These are phyloP conservation scores for Molossus molossus DNA, from an alignment of 2,797 vertebrate genomes.

Conservation along the genomic window DNA sequence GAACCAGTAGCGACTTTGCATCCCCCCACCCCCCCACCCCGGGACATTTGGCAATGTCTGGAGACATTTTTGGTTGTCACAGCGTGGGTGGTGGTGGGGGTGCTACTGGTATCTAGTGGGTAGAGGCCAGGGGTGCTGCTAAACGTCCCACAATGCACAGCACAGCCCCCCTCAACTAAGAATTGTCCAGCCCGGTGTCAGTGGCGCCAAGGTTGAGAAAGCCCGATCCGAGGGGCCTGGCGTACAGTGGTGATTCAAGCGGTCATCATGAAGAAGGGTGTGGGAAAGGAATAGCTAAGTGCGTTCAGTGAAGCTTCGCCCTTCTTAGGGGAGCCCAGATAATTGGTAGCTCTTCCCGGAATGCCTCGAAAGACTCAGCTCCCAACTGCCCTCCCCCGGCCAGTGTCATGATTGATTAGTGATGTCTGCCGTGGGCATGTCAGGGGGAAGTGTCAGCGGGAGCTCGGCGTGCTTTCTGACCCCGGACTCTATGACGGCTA, in stretches of 20 bases:
- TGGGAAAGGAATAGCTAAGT: not conserved
- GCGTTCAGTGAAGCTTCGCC: conserved; percentile 33
- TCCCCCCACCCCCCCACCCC: too few species aligned
- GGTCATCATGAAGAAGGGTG: not conserved
- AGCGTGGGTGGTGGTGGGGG: not conserved
- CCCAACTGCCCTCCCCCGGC: conserved; percentile 47
- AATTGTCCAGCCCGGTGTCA: not conserved
- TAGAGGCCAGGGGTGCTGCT: not conserved
- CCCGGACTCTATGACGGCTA: conserved; percentile 60
- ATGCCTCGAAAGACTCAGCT: not conserved
- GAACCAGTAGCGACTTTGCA: not conserved
- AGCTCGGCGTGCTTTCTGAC: conserved; percentile 65
- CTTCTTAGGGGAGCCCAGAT: not conserved
- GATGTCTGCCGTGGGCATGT: conserved; percentile 79
- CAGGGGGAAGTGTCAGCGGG: conserved; percentile 30
- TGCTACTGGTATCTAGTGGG: too few species aligned
- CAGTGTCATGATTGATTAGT: conserved; percentile 82
- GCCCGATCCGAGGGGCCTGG: not conserved
- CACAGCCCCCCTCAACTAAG: not conserved
- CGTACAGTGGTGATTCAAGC: not conserved
- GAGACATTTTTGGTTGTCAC: conserved; percentile 9
- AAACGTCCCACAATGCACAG: not conserved
- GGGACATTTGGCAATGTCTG: conserved; percentile 6
- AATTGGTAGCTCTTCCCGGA: not conserved
- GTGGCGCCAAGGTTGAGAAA: not conserved